phyloP scores from a whole-genome alignment of 2,888 invertebrate species.

The Crepidodera aurea region DNA sequence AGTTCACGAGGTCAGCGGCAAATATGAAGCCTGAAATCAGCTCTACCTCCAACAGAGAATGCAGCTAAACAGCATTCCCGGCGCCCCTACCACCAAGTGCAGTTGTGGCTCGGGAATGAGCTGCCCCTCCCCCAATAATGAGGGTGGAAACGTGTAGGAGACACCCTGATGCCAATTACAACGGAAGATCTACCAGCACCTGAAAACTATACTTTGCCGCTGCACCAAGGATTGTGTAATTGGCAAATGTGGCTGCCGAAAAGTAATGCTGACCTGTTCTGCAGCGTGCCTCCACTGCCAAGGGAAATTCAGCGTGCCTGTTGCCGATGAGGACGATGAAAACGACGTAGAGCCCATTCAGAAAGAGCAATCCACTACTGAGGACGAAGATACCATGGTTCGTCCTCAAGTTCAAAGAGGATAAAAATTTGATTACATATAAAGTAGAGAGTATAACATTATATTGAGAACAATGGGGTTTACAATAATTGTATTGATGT shows the following conservation, averaged over 20 bases:
- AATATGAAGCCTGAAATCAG: too few relatives aligned
- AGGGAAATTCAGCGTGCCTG: conserved; percentile 23
- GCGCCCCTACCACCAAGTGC: conserved; percentile 9
- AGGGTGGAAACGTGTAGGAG: conserved; percentile 28
- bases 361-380: conserved; percentile 17
- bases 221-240: conserved; percentile 31
- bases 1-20: not conserved
- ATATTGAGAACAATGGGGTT: too few relatives aligned
- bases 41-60: too few relatives aligned
- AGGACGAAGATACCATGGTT: not conserved
- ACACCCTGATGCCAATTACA: conserved; percentile 22
- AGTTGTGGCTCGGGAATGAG: not conserved
- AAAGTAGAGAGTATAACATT: too few relatives aligned
- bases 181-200: conserved; percentile 29
- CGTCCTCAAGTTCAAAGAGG: conserved; percentile 21
- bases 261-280: conserved; percentile 34
- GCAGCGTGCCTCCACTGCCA: not conserved
- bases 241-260: conserved; percentile 28
- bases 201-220: conserved; percentile 30
- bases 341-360: conserved; percentile 35
- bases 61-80: conserved; percentile 1
- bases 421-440: conserved; percentile 9
- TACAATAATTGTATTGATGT: too few relatives aligned
- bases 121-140: conserved; percentile 1
- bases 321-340: conserved; percentile 29